phyloP scores from a whole-genome alignment of 2,888 invertebrate genomes.

The Thera obeliscata region DNA sequence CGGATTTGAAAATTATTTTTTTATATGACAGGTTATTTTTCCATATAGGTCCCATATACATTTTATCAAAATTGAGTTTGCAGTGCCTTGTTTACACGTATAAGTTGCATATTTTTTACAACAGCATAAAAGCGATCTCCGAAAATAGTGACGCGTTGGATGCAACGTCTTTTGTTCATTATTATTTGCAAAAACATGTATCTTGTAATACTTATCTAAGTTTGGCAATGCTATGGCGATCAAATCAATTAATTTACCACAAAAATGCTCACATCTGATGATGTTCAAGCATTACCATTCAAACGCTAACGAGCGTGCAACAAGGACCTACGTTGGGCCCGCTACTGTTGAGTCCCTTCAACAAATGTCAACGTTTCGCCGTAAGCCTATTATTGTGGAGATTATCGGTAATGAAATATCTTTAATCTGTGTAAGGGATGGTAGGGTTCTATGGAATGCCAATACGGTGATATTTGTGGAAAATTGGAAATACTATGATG shows the following conservation, averaged over 20 bases:
- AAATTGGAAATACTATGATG: neutral
- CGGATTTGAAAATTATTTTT: too few species aligned
- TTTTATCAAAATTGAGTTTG: too few species aligned
- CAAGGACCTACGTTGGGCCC: slow-evolving; percentile 45
- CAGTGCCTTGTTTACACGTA: too few species aligned
- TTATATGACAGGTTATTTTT: too few species aligned
- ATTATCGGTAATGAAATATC: slow-evolving; percentile 82
- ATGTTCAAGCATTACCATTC: slow-evolving; percentile 23
- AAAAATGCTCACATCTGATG: slow-evolving; percentile 32
- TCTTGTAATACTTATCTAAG: too few species aligned
- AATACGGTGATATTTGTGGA: neutral
- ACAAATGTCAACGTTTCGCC: slow-evolving; percentile 75
- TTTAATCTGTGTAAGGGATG: slow-evolving; percentile 77
- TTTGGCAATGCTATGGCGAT: neutral
- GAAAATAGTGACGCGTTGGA: too few species aligned
- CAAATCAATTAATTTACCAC: slow-evolving; percentile 14
- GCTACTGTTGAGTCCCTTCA: slow-evolving; percentile 42
- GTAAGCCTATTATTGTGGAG: slow-evolving; percentile 77
- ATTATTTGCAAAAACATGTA: too few species aligned
- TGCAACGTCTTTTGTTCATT: too few species aligned
- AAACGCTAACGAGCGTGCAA: slow-evolving; percentile 30
- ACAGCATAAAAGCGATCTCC: too few species aligned
- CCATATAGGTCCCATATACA: too few species aligned
- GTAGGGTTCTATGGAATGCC: slow-evolving; percentile 24
- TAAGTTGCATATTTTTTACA: too few species aligned